A percentile compares a stretch with the other conserved stretches of the same genome.
phyloP scores from a whole-genome alignment of 2,888 invertebrate genomes.

The Ctena decussata region DNA sequence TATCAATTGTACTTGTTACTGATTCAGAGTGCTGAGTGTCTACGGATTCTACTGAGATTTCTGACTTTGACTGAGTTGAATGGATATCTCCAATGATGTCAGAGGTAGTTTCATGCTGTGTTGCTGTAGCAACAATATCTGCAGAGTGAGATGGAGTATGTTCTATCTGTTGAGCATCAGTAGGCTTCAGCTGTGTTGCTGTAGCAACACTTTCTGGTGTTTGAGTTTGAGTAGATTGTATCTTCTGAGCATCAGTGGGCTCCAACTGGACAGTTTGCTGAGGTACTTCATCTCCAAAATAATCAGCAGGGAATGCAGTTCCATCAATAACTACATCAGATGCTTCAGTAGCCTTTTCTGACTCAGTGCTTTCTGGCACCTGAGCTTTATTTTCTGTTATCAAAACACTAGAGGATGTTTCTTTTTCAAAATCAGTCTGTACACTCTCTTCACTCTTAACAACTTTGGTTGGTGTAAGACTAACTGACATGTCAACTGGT shows the following conservation, averaged over 20 bases:
- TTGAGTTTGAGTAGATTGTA: not conserved
- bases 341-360: not conserved
- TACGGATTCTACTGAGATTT: not conserved
- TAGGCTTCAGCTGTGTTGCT: not conserved
- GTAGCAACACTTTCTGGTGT: not conserved
- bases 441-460: not conserved
- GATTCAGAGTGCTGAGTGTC: too few relatives aligned
- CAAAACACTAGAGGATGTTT: too few relatives aligned
- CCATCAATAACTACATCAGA: constrained; percentile 49
- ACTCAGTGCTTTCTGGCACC: not conserved
- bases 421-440: not conserved
- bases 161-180: not conserved
- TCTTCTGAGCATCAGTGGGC: not conserved
- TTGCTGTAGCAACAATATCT: not conserved
- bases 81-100: not conserved
- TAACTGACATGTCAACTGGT: not conserved
- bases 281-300: constrained; percentile 33
- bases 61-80: not conserved
- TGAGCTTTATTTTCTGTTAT: not conserved
- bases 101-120: not conserved
- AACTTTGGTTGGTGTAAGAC: not conserved
- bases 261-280: not conserved
- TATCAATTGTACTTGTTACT: too few relatives aligned
- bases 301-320: constrained; percentile 50
- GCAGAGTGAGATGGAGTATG: not conserved